Conservation (phyloP, 2,888 invertebrate species). For the Synanthedon tipuliformis region DNA sequence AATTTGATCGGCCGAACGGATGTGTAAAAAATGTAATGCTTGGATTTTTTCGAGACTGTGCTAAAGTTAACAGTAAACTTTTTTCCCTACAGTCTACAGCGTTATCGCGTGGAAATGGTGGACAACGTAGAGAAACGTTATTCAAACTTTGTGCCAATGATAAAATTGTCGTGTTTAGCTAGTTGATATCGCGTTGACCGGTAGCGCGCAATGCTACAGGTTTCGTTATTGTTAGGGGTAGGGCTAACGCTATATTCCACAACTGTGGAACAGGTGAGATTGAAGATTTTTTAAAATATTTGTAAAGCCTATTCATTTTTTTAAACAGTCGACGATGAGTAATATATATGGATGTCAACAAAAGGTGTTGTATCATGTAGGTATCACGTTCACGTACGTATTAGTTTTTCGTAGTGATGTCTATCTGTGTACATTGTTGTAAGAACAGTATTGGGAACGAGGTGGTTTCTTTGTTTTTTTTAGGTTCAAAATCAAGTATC, state of each 20-base stretch:
- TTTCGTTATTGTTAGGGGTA: conserved; percentile 67
- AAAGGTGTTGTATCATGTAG: neutral
- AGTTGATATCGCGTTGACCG: conserved; percentile 65
- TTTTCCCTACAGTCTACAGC: conserved; percentile 71
- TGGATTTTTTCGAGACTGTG: conserved; percentile 55
- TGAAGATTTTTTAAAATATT: conserved; percentile 62
- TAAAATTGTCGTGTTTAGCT: conserved; percentile 64
- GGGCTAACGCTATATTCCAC: conserved; percentile 55
- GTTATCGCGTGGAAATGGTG: conserved; percentile 61
- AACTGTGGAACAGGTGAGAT: conserved; percentile 67
- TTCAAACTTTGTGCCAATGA: conserved; percentile 53
- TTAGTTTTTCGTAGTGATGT: conserved; percentile 1
- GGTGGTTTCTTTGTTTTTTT: conserved; percentile 4
- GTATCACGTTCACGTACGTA: neutral
- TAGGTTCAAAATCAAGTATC: conserved; percentile 99
- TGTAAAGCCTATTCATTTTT: conserved; percentile 51
- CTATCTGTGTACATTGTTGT: neutral
- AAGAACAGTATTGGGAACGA: too few species aligned
- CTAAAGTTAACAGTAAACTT: conserved; percentile 63
- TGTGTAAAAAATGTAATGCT: conserved; percentile 25
- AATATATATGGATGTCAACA: neutral
- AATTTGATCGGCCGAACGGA: neutral
- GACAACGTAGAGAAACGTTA: conserved; percentile 58
- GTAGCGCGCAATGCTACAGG: conserved; percentile 72
- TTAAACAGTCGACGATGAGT: neutral